phyloP scores from a whole-genome alignment of 1,140 invertebrate species.

The Drosophila erecta region DNA sequence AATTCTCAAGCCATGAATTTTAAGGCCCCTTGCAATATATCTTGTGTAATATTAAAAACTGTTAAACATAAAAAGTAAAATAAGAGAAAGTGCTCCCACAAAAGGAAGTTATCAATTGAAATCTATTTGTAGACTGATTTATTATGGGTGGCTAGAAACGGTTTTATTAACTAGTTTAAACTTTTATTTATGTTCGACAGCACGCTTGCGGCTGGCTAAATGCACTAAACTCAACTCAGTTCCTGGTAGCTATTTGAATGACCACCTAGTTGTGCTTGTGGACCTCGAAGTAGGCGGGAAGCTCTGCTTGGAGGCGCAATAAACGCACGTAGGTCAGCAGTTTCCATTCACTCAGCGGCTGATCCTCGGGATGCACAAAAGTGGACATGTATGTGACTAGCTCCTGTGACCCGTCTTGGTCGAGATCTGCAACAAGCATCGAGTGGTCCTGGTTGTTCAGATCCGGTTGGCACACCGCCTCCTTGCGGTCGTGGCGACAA shows the following conservation, averaged over 20 bases:
- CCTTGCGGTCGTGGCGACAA: conserved; percentile 86
- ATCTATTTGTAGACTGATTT: conserved; percentile 29
- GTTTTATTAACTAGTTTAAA: conserved; percentile 62
- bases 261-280: conserved; percentile 61
- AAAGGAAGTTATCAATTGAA: not conserved
- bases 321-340: conserved; percentile 88
- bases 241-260: not conserved
- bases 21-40: not conserved
- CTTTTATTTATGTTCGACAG: conserved; percentile 39
- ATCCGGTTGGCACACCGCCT: conserved; percentile 89
- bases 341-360: conserved; percentile 85
- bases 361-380: conserved; percentile 85
- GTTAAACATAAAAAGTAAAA: not conserved
- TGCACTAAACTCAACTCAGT: conserved; percentile 30
- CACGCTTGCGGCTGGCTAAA: conserved; percentile 48
- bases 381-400: conserved; percentile 90
- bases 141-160: conserved; percentile 60
- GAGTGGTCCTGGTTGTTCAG: conserved; percentile 89
- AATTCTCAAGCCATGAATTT: not conserved
- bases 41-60: conserved; percentile 1
- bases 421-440: conserved; percentile 89
- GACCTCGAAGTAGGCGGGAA: conserved; percentile 87
- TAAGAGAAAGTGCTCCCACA: not conserved
- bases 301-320: conserved; percentile 88
- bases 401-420: conserved; percentile 90